Evolutionary conservation across 2,797 vertebrate species (phyloP).

Genomic region (Remorina albescens): DNA sequence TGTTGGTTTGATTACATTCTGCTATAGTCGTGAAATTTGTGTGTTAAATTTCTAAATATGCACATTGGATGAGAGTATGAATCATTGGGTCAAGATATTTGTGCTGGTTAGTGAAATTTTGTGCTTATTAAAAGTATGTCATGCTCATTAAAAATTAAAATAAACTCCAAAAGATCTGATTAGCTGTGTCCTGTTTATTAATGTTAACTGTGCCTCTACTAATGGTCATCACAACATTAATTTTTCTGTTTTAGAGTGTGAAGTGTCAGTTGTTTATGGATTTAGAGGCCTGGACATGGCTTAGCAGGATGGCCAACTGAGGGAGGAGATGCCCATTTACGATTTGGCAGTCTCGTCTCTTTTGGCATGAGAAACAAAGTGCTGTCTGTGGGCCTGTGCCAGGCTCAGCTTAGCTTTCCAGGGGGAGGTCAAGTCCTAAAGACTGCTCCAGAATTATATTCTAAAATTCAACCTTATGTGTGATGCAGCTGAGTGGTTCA

Average conservation of each 20-base stretch:
- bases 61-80: background rate
- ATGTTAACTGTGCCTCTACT: slow-evolving; percentile 1
- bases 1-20: background rate
- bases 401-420: slow-evolving; percentile 72
- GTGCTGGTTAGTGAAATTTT: background rate
- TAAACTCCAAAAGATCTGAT: background rate
- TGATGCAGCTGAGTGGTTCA: slow-evolving; percentile 11
- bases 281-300: slow-evolving; percentile 50
- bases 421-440: slow-evolving; percentile 69
- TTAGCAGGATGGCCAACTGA: slow-evolving; percentile 54
- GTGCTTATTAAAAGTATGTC: background rate
- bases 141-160: background rate
- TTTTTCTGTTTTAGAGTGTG: slow-evolving; percentile 36
- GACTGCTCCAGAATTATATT: slow-evolving; percentile 62
- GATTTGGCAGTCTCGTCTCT: slow-evolving; percentile 63
- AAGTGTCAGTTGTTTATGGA: slow-evolving; percentile 33
- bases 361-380: slow-evolving; percentile 58
- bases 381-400: slow-evolving; percentile 65
- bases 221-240: slow-evolving; percentile 10
- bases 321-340: slow-evolving; percentile 70
- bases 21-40: background rate
- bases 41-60: background rate
- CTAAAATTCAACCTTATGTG: slow-evolving; percentile 48
- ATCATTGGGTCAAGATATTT: background rate
- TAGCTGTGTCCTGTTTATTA: slow-evolving; percentile 1